A percentile compares a stretch with the other conserved stretches of the same genome.
phyloP scores from a whole-genome alignment of 2,113 vertebrate genomes.

The Halichoeres trimaculatus region DNA sequence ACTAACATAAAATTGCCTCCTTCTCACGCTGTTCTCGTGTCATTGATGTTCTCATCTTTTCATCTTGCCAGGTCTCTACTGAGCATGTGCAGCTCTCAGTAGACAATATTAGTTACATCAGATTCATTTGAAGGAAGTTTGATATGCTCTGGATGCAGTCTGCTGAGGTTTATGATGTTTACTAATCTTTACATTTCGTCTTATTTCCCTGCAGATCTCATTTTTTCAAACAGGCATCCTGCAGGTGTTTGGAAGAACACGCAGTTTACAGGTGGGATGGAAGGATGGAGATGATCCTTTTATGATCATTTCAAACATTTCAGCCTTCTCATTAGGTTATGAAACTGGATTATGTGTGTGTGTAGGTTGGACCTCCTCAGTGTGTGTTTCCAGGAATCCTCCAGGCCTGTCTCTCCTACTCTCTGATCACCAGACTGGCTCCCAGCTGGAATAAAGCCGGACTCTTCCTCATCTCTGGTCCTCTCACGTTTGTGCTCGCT shows the following conservation, averaged over 20 bases:
- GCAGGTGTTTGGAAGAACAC: constrained; percentile 82
- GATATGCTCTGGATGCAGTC: no score
- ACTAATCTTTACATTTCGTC: no score
- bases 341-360: neutral
- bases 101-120: no score
- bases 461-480: constrained; percentile 87
- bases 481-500: neutral
- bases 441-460: constrained; percentile 92
- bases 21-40: neutral
- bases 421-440: constrained; percentile 84
- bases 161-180: no score
- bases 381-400: constrained; percentile 83
- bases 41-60: neutral
- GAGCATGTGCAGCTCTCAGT: no score
- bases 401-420: constrained; percentile 89
- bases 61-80: no score
- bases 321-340: neutral
- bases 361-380: constrained; percentile 82
- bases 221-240: constrained; percentile 87
- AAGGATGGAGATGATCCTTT: neutral
- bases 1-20: neutral
- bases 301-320: neutral
- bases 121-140: no score
- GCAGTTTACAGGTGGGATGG: constrained; percentile 84
- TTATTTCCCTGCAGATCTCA: constrained; percentile 74